Conservation (phyloP, 2,113 vertebrate species). For the Periophthalmodon schlosseri region DNA sequence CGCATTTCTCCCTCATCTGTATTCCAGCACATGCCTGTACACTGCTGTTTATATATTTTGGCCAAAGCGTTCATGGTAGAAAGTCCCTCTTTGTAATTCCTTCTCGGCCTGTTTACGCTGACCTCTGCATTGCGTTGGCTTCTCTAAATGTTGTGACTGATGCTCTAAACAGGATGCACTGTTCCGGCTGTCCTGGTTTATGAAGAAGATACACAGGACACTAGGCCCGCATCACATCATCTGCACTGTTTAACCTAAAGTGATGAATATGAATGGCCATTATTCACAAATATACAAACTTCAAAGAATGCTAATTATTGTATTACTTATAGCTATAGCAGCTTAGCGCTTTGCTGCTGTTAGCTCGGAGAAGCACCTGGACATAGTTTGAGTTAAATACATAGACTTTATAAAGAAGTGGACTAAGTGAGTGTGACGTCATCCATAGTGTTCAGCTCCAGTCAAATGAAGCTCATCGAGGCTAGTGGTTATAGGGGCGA, state of each 20-base stretch:
- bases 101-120: slow-evolving; percentile 33
- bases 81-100: slow-evolving; percentile 27
- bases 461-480: too few relatives aligned
- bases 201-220: slow-evolving; percentile 22
- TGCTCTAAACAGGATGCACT: slow-evolving; percentile 67
- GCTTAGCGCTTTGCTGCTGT: background rate
- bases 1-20: slow-evolving; percentile 35
- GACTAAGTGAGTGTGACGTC: too few relatives aligned
- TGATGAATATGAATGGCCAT: background rate
- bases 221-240: background rate
- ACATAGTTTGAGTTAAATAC: too few relatives aligned
- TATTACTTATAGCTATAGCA: background rate
- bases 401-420: too few relatives aligned
- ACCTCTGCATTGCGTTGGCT: slow-evolving; percentile 20
- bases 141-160: slow-evolving; percentile 60
- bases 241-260: slow-evolving; percentile 11
- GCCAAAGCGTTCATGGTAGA: slow-evolving; percentile 29
- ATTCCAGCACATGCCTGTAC: slow-evolving; percentile 30
- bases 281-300: slow-evolving; percentile 4
- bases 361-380: background rate
- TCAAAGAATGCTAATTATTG: background rate
- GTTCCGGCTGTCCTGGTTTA: slow-evolving; percentile 44
- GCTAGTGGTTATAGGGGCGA: too few relatives aligned
- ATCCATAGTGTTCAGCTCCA: too few relatives aligned
- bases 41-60: slow-evolving; percentile 40